These are phyloP conservation scores for Mesocricetus auratus DNA, from an alignment of 2,113 vertebrate species.

Conservation along the genomic window DNA sequence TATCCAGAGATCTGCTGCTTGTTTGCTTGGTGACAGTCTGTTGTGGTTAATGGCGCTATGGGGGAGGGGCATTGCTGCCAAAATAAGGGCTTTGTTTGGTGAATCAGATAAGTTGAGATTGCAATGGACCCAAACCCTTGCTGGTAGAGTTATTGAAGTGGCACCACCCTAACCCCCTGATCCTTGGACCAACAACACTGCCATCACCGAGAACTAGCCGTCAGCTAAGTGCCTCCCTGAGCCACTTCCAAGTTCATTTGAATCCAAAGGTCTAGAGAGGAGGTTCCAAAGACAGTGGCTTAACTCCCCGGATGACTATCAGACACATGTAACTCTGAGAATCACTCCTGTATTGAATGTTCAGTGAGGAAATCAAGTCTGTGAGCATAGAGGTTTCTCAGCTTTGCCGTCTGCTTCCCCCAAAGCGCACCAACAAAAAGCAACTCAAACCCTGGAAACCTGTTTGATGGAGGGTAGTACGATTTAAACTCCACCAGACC, in stretches of 20 bases:
- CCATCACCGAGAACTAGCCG: not conserved
- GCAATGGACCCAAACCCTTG: not conserved
- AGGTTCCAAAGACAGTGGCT: not conserved
- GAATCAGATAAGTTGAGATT: rapidly evolving
- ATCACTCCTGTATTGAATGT: not conserved
- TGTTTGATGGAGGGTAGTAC: not conserved
- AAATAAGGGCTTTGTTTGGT: not conserved
- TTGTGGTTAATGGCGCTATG: not conserved
- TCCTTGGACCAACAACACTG: not conserved
- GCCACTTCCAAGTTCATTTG: not conserved
- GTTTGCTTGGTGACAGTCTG: not conserved
- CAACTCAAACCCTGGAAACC: not conserved
- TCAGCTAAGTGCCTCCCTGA: not conserved
- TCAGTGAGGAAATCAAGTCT: conserved; percentile 58
- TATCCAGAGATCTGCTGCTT: not conserved
- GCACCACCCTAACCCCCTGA: rapidly evolving
- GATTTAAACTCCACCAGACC: not conserved
- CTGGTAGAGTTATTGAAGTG: not conserved
- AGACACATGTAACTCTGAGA: not conserved
- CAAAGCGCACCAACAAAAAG: conserved; percentile 1
- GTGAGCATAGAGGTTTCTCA: conserved; percentile 56
- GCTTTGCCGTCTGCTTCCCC: not conserved
- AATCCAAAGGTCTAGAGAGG: not conserved
- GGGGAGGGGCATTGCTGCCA: not conserved
- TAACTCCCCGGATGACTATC: not conserved